These are phyloP conservation scores for Cheilosia urbana DNA, from an alignment of 2,888 invertebrate species.

Conservation along the genomic window DNA sequence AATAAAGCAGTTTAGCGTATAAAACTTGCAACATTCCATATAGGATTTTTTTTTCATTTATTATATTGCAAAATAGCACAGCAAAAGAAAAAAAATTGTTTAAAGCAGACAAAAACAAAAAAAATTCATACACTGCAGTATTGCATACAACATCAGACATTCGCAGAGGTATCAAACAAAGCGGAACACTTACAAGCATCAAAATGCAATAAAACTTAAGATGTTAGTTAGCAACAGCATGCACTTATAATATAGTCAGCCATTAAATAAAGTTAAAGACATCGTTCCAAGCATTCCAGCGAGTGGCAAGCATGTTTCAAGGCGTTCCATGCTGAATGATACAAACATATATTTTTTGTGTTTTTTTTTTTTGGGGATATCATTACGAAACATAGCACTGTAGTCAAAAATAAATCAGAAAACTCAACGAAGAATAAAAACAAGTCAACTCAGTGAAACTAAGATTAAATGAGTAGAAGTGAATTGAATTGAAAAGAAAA, in stretches of 20 bases:
- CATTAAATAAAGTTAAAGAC: conserved; percentile 41
- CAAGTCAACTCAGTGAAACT: conserved; percentile 70
- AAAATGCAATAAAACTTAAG: conserved; percentile 37
- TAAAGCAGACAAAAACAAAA: not conserved
- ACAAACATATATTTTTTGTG: conserved; percentile 2
- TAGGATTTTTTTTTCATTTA: not conserved
- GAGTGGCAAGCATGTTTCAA: conserved; percentile 55
- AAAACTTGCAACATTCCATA: conserved; percentile 38
- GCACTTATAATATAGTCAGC: conserved; percentile 43
- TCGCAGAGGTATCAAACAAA: conserved; percentile 32
- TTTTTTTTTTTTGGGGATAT: conserved; percentile 17
- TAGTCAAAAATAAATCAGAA: conserved; percentile 50
- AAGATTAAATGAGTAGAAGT: conserved; percentile 54
- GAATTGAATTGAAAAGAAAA: conserved; percentile 56
- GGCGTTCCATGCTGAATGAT: conserved; percentile 58
- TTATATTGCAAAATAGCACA: conserved; percentile 4
- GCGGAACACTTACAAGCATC: conserved; percentile 41
- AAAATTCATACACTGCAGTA: conserved; percentile 8
- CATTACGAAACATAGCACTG: conserved; percentile 53
- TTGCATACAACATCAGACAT: conserved; percentile 24
- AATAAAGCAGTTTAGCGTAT: conserved; percentile 36
- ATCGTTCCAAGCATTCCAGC: conserved; percentile 44
- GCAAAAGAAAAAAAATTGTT: conserved; percentile 6
- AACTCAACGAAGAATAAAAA: conserved; percentile 58
- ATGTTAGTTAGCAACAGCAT: conserved; percentile 33